Conservation (phyloP, 35 echinoderm and acorn worm species). For the Holothuria glaberrima region DNA sequence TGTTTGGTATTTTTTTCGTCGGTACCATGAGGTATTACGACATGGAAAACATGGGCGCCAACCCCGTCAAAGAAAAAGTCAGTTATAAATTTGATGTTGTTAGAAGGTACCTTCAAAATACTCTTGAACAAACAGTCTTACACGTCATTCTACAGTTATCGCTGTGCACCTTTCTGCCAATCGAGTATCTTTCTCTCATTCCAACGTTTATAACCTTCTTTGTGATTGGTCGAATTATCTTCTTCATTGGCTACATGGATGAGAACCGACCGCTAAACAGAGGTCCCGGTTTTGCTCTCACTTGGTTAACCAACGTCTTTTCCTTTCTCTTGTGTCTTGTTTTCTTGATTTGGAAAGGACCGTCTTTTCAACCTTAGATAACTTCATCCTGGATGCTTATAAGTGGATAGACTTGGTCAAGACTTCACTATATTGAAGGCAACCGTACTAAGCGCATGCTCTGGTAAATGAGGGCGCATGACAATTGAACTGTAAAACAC, state of each 20-base stretch:
- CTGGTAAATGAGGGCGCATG: too few species aligned
- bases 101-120: slow-evolving; percentile 36
- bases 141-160: slow-evolving; percentile 16
- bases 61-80: slow-evolving; percentile 1
- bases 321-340: neutral
- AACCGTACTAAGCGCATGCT: too few species aligned
- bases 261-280: slow-evolving; percentile 21
- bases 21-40: neutral
- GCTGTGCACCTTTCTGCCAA: neutral
- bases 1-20: neutral
- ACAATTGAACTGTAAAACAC: too few species aligned
- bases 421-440: too few species aligned
- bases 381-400: too few species aligned
- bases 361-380: neutral
- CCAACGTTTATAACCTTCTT: slow-evolving; percentile 40
- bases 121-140: slow-evolving; percentile 19
- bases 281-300: slow-evolving; percentile 48
- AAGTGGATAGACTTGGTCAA: too few species aligned
- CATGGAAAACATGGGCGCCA: slow-evolving; percentile 12
- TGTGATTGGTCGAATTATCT: slow-evolving; percentile 32
- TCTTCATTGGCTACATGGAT: slow-evolving; percentile 50
- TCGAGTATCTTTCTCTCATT: neutral
- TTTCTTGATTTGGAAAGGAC: slow-evolving; percentile 36
- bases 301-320: neutral
- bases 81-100: neutral